Evolutionary conservation across 2,113 vertebrate genomes (phyloP).

Genomic region (Scomber colias): DNA sequence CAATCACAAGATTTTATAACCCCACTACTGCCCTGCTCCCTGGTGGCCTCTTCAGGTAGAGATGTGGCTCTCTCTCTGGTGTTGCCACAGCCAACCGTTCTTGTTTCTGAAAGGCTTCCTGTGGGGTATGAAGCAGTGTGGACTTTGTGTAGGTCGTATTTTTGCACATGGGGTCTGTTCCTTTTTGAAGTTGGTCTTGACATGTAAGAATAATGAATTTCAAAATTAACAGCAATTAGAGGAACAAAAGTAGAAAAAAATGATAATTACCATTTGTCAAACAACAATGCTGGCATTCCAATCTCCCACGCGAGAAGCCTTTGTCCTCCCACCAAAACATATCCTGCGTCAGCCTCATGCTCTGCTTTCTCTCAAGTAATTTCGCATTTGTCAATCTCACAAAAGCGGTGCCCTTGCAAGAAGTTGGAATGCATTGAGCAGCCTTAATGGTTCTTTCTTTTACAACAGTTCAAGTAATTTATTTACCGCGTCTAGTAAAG

Average conservation of each 20-base stretch:
- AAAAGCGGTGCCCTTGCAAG: conserved; percentile 65
- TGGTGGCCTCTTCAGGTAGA: no score
- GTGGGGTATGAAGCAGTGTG: no score
- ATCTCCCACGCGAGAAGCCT: conserved; percentile 70
- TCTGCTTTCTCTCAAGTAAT: conserved; percentile 57
- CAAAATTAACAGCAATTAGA: conserved; percentile 77
- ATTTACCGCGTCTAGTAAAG: conserved; percentile 45
- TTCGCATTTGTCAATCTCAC: conserved; percentile 67
- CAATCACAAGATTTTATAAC: no score
- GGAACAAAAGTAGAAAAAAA: conserved; percentile 69
- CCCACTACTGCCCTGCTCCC: no score
- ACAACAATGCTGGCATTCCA: conserved; percentile 64
- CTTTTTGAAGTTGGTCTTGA: conserved; percentile 60
- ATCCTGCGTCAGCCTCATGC: conserved; percentile 40
- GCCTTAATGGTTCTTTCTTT: conserved; percentile 34
- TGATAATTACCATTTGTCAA: conserved; percentile 81
- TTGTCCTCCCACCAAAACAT: conserved; percentile 74
- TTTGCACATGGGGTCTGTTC: conserved; percentile 28
- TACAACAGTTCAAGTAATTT: conserved; percentile 35
- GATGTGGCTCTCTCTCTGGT: no score
- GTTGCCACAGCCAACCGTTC: no score
- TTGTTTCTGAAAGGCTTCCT: no score
- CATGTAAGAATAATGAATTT: conserved; percentile 66
- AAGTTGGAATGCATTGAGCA: conserved; percentile 56
- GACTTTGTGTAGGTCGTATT: conserved; percentile 26